Base-by-base conservation (phyloP, 2,888 invertebrate genomes). In the Imbricaverruca yamaguchii region DNA sequence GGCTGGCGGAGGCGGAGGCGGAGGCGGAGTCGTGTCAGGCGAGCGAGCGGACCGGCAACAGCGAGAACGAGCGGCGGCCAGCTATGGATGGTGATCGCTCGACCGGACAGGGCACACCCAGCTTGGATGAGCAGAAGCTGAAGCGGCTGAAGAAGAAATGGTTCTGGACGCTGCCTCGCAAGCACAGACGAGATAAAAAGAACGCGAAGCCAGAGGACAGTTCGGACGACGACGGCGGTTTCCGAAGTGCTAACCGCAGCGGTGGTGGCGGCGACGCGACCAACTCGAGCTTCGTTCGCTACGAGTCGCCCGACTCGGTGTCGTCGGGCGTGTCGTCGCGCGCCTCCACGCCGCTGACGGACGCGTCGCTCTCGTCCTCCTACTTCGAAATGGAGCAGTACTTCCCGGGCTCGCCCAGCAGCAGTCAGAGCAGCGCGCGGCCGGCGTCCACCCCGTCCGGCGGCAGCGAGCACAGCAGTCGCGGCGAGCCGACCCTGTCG, bases 81-180 rank as follows among this genome's bases (percentile, higher is more conserved):
- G n/a, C n/a, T n/a, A n/a, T n/a, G n/a, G n/a, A n/a, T n/a, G n/a
- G n/a, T n/a, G n/a, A n/a, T n/a, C n/a, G n/a, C n/a, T n/a, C n/a
- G n/a, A n/a, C n/a, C n/a, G n/a, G n/a, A n/a, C 18, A 13, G 21
- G 65, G 18, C 8, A n/a, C 21, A 56, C 78, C 78, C 10, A 21
- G 23, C 55, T 56, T 56, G 13, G 78, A 78, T 56, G 78, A 55
- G 81, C 81, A 55, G 82, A 84, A 81, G 82, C 83, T 61, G 82
- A 84, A 81, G 83, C 83, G 80, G 80, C 83, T 53, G 2, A 84
- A 84, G 83, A 84, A 84, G 67, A 83, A 83, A 55, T 84, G 84
- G 84, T 84, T 84, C 80, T 84, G 83, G 83, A 83, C 84, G 21
- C 80, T 84, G 25, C 84, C 84, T 21, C 78, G 84, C 6, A 79